Evolutionary conservation across 2,113 vertebrate genomes (phyloP).

Genomic region (Aramus guarauna): DNA sequence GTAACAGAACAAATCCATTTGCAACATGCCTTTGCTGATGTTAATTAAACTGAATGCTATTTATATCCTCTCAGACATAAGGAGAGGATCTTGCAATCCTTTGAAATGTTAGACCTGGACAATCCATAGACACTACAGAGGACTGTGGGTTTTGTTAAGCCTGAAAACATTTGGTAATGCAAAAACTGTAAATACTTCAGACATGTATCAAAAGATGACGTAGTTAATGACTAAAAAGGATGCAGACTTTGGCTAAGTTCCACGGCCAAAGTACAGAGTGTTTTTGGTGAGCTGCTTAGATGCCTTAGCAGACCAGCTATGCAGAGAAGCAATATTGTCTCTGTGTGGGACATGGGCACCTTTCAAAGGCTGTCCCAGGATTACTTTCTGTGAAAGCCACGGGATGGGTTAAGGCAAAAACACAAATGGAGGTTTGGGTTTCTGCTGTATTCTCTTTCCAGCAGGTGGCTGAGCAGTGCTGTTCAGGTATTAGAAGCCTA

Average conservation of each 20-base stretch:
- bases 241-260: background rate
- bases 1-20: background rate
- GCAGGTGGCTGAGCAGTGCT: background rate
- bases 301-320: background rate
- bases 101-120: slow-evolving; percentile 6
- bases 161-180: background rate
- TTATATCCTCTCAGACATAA: background rate
- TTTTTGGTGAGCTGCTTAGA: background rate
- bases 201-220: background rate
- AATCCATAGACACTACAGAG: background rate
- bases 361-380: background rate
- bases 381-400: background rate
- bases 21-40: background rate
- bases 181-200: slow-evolving; percentile 14
- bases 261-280: background rate
- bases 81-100: background rate
- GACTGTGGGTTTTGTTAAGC: background rate
- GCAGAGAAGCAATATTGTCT: background rate
- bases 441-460: background rate
- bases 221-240: background rate
- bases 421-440: background rate
- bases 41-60: slow-evolving; percentile 5
- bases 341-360: accelerated
- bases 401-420: background rate
- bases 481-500: background rate